Evolutionary conservation across 2,797 vertebrate genomes (phyloP).

Genomic region (Anomalospiza imberbis): DNA sequence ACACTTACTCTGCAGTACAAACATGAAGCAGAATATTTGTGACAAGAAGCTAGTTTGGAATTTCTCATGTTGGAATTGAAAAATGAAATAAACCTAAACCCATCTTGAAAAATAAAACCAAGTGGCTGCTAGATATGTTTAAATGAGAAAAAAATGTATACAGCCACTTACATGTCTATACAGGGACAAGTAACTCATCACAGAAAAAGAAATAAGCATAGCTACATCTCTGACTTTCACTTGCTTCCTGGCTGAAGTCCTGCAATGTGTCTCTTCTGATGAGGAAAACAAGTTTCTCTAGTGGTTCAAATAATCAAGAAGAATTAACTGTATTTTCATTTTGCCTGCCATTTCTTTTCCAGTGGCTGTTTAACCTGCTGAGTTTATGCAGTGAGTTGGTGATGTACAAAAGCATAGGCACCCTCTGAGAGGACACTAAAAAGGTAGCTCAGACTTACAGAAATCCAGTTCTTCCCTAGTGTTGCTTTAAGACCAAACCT

Average conservation of each 20-base stretch:
- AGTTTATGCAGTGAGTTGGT: neutral
- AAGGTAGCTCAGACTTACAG: neutral
- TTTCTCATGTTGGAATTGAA: neutral
- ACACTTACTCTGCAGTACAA: slow-evolving; percentile 17
- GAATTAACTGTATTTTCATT: neutral
- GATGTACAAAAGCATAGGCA: rapidly evolving
- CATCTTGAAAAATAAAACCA: neutral
- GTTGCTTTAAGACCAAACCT: neutral
- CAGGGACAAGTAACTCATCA: neutral
- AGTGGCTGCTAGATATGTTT: neutral
- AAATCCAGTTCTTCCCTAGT: neutral
- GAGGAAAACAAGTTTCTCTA: neutral
- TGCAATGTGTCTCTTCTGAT: neutral
- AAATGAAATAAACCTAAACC: neutral
- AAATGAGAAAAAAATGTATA: neutral
- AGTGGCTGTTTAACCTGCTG: neutral
- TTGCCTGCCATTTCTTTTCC: neutral
- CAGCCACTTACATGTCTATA: neutral
- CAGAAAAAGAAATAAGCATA: neutral
- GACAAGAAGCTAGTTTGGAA: neutral
- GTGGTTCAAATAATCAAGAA: neutral
- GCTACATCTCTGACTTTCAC: neutral
- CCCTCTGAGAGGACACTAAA: neutral
- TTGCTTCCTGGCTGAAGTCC: neutral
- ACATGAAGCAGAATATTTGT: slow-evolving; percentile 10